phyloP scores from a whole-genome alignment of 1,140 invertebrate species.

The Pseudomyrmex cubaensis region DNA sequence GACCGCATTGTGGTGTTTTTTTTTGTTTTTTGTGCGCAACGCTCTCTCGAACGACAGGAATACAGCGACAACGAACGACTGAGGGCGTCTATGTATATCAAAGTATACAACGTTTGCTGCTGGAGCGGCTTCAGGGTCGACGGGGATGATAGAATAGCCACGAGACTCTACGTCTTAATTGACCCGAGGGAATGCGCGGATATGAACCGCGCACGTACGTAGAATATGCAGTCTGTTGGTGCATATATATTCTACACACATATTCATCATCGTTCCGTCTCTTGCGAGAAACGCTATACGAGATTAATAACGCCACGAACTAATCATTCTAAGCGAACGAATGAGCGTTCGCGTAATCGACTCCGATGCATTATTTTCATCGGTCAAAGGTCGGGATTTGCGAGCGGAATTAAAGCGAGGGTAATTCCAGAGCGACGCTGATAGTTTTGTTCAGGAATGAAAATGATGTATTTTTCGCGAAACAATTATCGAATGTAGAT shows the following conservation, averaged over 20 bases:
- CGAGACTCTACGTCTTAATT: conserved; percentile 75
- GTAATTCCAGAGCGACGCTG: not conserved
- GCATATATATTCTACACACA: not conserved
- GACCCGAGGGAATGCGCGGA: conserved; percentile 74
- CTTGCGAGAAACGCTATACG: conserved; percentile 29
- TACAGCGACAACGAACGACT: conserved; percentile 13
- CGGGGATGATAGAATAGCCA: conserved; percentile 73
- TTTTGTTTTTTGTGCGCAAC: not conserved
- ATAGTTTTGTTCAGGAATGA: conserved; percentile 6
- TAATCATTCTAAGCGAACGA: conserved; percentile 45
- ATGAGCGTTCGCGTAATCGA: not conserved
- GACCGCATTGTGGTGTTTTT: not conserved
- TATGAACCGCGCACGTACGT: conserved; percentile 66
- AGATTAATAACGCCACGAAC: conserved; percentile 54
- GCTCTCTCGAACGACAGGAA: conserved; percentile 35
- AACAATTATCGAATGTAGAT: conserved; percentile 40
- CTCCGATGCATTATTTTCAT: conserved; percentile 5
- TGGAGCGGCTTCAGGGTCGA: conserved; percentile 25
- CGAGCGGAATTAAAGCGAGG: not conserved
- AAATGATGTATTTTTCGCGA: conserved; percentile 11
- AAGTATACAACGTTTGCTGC: conserved; percentile 71
- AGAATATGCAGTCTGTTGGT: conserved; percentile 47
- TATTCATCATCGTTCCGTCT: conserved; percentile 28
- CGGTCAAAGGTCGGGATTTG: not conserved
- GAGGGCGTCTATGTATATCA: not conserved